These are phyloP conservation scores for Matsumurasca onukii DNA, from an alignment of 1,140 invertebrate species.

Conservation along the genomic window DNA sequence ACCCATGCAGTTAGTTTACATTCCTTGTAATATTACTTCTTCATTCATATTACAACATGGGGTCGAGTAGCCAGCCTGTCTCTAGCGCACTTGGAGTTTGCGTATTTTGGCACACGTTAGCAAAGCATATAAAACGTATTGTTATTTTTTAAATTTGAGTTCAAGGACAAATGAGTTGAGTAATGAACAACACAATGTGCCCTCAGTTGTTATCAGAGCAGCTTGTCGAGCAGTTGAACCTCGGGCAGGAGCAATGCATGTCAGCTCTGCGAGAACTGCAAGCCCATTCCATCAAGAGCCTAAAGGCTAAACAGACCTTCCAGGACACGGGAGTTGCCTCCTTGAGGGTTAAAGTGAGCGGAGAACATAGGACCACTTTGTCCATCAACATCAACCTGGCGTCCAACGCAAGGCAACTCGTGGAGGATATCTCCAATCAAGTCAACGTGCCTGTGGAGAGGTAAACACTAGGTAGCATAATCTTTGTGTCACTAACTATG, in stretches of 20 bases:
- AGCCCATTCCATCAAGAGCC: constrained; percentile 64
- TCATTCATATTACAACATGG: no score
- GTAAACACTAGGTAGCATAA: no score
- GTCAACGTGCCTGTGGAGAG: constrained; percentile 50
- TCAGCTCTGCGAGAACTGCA: constrained; percentile 50
- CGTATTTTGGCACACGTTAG: no score
- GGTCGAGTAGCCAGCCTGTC: no score
- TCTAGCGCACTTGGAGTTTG: no score
- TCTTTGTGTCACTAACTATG: no score
- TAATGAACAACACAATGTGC: no score
- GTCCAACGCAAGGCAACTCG: constrained; percentile 55
- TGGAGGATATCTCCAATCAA: constrained; percentile 54
- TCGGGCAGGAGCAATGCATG: constrained; percentile 17
- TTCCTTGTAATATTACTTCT: no score
- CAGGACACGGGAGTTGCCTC: constrained; percentile 64
- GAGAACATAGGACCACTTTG: constrained; percentile 47
- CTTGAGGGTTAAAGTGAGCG: constrained; percentile 57
- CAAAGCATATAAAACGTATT: no score
- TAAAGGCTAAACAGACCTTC: constrained; percentile 60
- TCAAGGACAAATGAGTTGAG: no score
- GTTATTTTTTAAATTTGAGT: no score
- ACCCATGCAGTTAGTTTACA: no score
- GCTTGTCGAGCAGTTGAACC: not conserved
- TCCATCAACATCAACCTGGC: constrained; percentile 53
- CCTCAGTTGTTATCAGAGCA: constrained; percentile 20